These are phyloP conservation scores for Oscarella lobularis DNA, from an alignment of 37 sponge, comb jelly and placozoan genomes.

Conservation along the genomic window DNA sequence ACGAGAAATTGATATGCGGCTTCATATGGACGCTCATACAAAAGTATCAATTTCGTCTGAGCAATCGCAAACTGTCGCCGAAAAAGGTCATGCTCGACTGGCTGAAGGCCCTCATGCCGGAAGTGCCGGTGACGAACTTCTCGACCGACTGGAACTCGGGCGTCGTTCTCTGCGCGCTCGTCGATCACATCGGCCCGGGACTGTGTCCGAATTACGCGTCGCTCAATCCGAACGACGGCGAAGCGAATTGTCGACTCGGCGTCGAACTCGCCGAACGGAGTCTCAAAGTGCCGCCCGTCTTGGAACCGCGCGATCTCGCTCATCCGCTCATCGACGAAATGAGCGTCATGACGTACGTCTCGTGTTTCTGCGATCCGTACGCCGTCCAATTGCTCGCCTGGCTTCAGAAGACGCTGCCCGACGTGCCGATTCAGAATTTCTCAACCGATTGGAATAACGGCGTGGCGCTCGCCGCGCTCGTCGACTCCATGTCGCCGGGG, in stretches of 20 bases:
- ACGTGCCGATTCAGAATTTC: conserved; percentile 54
- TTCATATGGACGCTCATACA: conserved; percentile 89
- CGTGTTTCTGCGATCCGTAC: conserved; percentile 60
- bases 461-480: conserved; percentile 54
- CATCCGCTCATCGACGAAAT: conserved; percentile 63
- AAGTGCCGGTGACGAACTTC: conserved; percentile 61
- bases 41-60: conserved; percentile 68
- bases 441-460: conserved; percentile 76
- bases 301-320: conserved; percentile 52
- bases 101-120: conserved; percentile 59
- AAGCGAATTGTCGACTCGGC: conserved; percentile 60
- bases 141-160: conserved; percentile 89
- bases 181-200: conserved; percentile 65
- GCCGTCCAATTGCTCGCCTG: conserved; percentile 49
- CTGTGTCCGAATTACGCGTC: conserved; percentile 55
- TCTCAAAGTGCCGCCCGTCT: conserved; percentile 45
- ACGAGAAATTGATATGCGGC: conserved; percentile 85
- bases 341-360: conserved; percentile 85
- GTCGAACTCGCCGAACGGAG: conserved; percentile 63
- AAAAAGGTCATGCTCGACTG: conserved; percentile 80
- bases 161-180: conserved; percentile 58
- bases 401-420: conserved; percentile 54
- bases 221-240: conserved; percentile 29
- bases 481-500: conserved; percentile 44
- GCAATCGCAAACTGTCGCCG: conserved; percentile 48